phyloP scores from a whole-genome alignment of 2,113 vertebrate genomes.

The Dermatemys mawii region DNA sequence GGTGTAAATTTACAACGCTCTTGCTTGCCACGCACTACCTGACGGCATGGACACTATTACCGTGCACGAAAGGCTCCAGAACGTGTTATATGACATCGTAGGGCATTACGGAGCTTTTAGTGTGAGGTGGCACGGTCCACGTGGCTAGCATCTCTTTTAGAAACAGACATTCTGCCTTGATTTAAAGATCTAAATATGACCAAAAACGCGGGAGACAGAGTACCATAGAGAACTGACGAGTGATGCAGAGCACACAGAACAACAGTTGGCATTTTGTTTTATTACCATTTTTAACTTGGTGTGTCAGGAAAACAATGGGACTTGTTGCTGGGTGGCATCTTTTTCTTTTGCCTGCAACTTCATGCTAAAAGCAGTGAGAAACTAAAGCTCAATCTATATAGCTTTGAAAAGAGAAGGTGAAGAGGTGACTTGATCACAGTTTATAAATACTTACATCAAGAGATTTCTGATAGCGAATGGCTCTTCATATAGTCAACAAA shows the following conservation, averaged over 20 bases:
- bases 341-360: neutral
- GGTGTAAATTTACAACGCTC: neutral
- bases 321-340: neutral
- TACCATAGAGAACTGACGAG: neutral
- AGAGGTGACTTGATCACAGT: slow-evolving; percentile 53
- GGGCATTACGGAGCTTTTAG: neutral
- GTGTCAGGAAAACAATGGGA: neutral
- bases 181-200: neutral
- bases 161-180: neutral
- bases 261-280: neutral
- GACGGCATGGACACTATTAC: neutral
- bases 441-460: neutral
- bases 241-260: fast-evolving
- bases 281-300: neutral
- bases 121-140: neutral
- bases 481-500: slow-evolving; percentile 55
- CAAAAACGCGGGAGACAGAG: neutral
- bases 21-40: neutral
- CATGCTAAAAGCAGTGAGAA: slow-evolving; percentile 18
- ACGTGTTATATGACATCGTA: neutral
- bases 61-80: neutral
- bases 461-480: slow-evolving; percentile 40
- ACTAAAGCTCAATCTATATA: slow-evolving; percentile 38
- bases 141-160: neutral
- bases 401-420: slow-evolving; percentile 49